Evolutionary conservation across 2,888 invertebrate species (phyloP), one percentile per base, ranked within the genome.

Genomic region (Amorpha juglandis): DNA sequence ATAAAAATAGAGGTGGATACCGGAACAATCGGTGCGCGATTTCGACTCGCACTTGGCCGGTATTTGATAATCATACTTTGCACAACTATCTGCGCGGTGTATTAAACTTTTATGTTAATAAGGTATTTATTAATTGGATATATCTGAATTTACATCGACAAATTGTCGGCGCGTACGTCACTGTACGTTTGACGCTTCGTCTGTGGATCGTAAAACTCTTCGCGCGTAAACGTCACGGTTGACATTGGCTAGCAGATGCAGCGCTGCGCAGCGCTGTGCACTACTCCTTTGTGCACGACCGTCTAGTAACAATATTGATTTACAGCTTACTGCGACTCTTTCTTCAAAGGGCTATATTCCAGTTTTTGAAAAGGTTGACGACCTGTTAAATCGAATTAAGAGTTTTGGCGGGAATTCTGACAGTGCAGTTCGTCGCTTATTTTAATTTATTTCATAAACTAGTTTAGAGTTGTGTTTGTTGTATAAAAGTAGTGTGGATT

Each of bases 191-290:
- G 86, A 85, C 87, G 85, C 86, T 79, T 80, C 88, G 92, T 91
- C 93, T 91, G 89, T 81, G 75, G 83, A 80, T 90, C 92, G 87
- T 93, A 92, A 92, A 93, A 90, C 91, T 92, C 90, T 91, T 90
- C 87, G 92, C 91, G 91, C 92, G 91, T 92, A 91, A 93, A 93
- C 87, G 92, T 93, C 93, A 89, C 85, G 78, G 82, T 85, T 89
- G 92, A 89, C 88, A 86, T 84, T 83, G 84, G 82, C 77, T 80
- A 91, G 90, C 91, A 90, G 91, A 90, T 91, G 91, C 83, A 89
- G 91, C 91, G 90, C 89, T 90, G 83, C 76, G 78, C 81, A 82
- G 84, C 82, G 77, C 42, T 58, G 19, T 58, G 42, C 58, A 58
- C 19, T 42, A 58, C 78, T 81, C 83, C 85, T 86, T 87, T 88